A percentile compares a stretch with the other conserved stretches of the same genome.
Evolutionary conservation across 2,113 vertebrate genomes (phyloP).

Genomic region (Phyllostomus discolor): DNA sequence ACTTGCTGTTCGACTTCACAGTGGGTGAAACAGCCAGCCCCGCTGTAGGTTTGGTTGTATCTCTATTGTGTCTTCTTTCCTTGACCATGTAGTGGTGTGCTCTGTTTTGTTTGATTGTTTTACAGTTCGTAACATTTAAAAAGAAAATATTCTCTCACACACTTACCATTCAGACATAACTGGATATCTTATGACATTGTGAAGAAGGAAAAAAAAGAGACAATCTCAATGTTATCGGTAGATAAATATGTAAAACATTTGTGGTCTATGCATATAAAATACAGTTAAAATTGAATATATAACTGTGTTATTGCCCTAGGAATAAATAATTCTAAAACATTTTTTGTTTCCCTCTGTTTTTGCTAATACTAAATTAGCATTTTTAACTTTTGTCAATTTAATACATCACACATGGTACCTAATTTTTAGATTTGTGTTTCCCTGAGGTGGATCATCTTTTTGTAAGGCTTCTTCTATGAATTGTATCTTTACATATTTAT

Average conservation of each 20-base stretch:
- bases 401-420: not conserved
- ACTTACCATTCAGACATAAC: not conserved
- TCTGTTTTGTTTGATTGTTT: not conserved
- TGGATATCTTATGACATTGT: not conserved
- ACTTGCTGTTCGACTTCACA: not conserved
- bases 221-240: not conserved
- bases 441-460: not conserved
- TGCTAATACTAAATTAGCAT: not conserved
- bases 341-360: not conserved
- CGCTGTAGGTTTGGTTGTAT: not conserved
- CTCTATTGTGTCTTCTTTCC: not conserved
- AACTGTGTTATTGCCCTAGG: not conserved
- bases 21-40: not conserved
- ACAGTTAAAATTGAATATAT: not conserved
- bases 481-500: not conserved
- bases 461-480: not conserved
- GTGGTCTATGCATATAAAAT: not conserved
- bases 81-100: not conserved
- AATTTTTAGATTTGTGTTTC: not conserved
- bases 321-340: not conserved
- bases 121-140: not conserved
- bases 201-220: not conserved
- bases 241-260: not conserved
- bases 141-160: not conserved
- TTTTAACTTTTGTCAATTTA: not conserved